Evolutionary conservation across 1,140 invertebrate species (phyloP), one percentile per base, ranked within the genome.

Genomic region (Diuraphis noxia): DNA sequence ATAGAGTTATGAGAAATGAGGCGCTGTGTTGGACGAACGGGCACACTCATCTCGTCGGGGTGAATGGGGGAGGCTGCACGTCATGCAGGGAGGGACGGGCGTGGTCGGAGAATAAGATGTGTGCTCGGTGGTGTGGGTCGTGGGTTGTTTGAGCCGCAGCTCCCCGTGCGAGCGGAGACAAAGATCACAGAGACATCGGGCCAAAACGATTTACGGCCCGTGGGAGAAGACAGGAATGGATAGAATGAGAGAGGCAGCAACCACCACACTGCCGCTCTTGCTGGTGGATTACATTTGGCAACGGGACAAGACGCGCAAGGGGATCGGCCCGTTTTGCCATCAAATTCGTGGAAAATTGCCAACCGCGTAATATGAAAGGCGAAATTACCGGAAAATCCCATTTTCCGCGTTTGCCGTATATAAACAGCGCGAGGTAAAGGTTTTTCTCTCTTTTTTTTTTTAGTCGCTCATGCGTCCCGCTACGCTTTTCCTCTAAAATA

Each of bases 151-250:
- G 56, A n/a, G 30, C n/a, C 56, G 13, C 56, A 72, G 56, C 34
- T 49, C 82, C 40, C 43, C n/a, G 40, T 91, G 41, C 46, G 89
- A 72, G n/a, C 17, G 77, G 72, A 91, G 89, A 91, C 89, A 91
- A 91, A 81, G 89, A 91, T 91, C 89, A 91, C 89, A 91, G 77
- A 81, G 89, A 91, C 77, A 91, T 82, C 43, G 89, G 89, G 89
- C 89, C 89, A 91, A 91, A 91, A 91, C 89, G 89, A 91, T 91
- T 91, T 81, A 82, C 41, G 41, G 81, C 49, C 41, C 38, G 77
- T 25, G 77, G 30, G 41, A 72, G 34, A 30, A 30, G 56, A 40
- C 34, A 1, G 38, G 6, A n/a, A n/a, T n/a, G n/a, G 63, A 36
- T 17, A 25, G 49, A 17, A 72, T 3, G 30, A 79, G 56, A 30